Evolutionary conservation across 2,888 invertebrate species (phyloP).

Genomic region (Agrilus biguttatus): DNA sequence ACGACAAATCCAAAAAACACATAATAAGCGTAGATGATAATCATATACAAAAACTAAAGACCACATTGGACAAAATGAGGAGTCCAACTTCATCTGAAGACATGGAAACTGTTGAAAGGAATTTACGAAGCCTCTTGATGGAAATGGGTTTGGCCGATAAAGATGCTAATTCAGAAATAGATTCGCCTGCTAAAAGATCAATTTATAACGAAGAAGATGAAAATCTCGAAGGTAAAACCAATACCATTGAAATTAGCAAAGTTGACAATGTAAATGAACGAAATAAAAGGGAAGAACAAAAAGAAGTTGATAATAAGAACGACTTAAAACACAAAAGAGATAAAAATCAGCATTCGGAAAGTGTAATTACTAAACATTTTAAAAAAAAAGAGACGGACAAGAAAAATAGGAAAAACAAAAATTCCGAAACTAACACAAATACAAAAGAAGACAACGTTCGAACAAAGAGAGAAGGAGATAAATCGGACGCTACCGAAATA

Average conservation of each 20-base stretch:
- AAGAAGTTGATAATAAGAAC: constrained; percentile 1
- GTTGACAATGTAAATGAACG: constrained; percentile 7
- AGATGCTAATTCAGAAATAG: constrained; percentile 3
- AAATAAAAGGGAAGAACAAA: constrained; percentile 11
- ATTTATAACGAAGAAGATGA: constrained; percentile 13
- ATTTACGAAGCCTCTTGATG: constrained; percentile 13
- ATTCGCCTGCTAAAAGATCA: constrained; percentile 6
- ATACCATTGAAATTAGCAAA: constrained; percentile 14
- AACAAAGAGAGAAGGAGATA: constrained; percentile 9
- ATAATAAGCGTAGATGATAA: constrained; percentile 2
- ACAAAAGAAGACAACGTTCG: constrained; percentile 5
- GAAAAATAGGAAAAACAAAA: background rate
- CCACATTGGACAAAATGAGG: constrained; percentile 5
- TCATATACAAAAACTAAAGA: constrained; percentile 5
- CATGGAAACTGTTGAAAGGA: constrained; percentile 15
- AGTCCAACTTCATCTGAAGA: constrained; percentile 7
- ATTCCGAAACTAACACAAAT: constrained; percentile 3
- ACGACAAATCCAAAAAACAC: background rate
- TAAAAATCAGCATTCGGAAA: no score
- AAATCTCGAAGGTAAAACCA: constrained; percentile 15
- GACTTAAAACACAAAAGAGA: background rate
- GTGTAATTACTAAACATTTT: background rate
- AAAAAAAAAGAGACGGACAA: constrained; percentile 2
- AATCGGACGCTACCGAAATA: constrained; percentile 9
- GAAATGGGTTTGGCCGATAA: constrained; percentile 15